Percentiles rank a stretch among this genome's conserved stretches.
Evolutionary conservation across 2,888 invertebrate genomes (phyloP).

Genomic region (Dynastes hyllus): DNA sequence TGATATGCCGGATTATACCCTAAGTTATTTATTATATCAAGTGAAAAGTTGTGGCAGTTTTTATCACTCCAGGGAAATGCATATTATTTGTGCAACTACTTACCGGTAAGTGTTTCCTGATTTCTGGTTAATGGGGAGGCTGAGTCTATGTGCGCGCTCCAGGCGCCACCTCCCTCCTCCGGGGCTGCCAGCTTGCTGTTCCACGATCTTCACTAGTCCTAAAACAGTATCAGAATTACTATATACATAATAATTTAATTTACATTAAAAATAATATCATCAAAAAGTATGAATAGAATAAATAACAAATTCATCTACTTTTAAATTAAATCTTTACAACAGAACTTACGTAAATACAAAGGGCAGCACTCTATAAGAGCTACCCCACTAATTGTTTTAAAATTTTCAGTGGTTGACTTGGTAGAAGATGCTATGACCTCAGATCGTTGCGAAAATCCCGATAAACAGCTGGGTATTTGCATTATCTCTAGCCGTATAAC

Average conservation of each 20-base stretch:
- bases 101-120: conserved; percentile 83
- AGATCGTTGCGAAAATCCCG: conserved; percentile 38
- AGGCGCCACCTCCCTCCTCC: conserved; percentile 82
- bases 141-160: conserved; percentile 72
- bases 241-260: background rate
- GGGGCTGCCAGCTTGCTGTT: conserved; percentile 86
- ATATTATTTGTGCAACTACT: conserved; percentile 59
- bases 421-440: conserved; percentile 10
- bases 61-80: background rate
- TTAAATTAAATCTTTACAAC: background rate
- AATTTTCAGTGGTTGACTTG: conserved; percentile 14
- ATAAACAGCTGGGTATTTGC: conserved; percentile 38
- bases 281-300: background rate
- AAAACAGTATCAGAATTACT: conserved; percentile 57
- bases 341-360: conserved; percentile 34
- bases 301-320: background rate
- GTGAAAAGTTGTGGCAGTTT: background rate
- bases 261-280: background rate
- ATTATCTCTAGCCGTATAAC: conserved; percentile 43
- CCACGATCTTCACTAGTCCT: conserved; percentile 67
- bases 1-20: no score
- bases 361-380: conserved; percentile 24
- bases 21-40: no score
- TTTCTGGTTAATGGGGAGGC: conserved; percentile 70
- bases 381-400: conserved; percentile 21